Percentiles rank a stretch among this genome's conserved stretches.
Conservation (phyloP, 2,113 vertebrate genomes). For the Pteropus alecto region DNA sequence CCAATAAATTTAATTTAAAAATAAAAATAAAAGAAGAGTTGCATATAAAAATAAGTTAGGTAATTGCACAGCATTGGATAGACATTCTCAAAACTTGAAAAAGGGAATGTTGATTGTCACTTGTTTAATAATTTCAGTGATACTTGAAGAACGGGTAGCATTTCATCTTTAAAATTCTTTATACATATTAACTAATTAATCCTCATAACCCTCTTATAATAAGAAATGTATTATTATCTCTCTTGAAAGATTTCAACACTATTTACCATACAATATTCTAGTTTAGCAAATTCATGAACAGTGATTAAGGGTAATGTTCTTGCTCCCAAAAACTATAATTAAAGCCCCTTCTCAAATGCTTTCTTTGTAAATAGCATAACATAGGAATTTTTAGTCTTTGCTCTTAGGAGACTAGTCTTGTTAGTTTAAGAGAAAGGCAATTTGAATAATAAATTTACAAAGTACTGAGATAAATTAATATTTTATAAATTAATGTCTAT, state of each 20-base stretch:
- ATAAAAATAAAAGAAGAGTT: too few species aligned
- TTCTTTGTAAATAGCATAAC: slow-evolving; percentile 53
- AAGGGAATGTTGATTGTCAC: not conserved
- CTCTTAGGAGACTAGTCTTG: slow-evolving; percentile 27
- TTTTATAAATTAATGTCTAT: not conserved
- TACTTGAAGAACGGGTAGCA: not conserved
- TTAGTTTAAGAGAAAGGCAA: slow-evolving; percentile 19
- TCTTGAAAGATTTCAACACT: not conserved
- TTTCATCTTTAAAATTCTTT: slow-evolving; percentile 14
- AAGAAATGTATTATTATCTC: slow-evolving; percentile 20
- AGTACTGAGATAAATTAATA: not conserved
- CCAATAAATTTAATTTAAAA: too few species aligned
- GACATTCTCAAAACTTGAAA: not conserved
- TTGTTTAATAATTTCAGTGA: slow-evolving; percentile 19
- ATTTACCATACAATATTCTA: slow-evolving; percentile 55
- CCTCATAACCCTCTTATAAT: not conserved
- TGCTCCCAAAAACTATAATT: slow-evolving; percentile 59
- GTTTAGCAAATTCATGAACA: slow-evolving; percentile 44
- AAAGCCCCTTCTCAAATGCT: slow-evolving; percentile 9
- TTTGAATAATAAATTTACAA: not conserved
- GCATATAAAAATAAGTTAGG: not conserved
- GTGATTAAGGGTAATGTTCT: slow-evolving; percentile 36
- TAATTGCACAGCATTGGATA: not conserved
- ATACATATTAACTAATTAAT: not conserved
- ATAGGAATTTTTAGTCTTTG: slow-evolving; percentile 66